Percentiles rank a stretch among this genome's conserved stretches.
Conservation (phyloP, 1,140 invertebrate genomes). For the Acyrthosiphon pisum region DNA sequence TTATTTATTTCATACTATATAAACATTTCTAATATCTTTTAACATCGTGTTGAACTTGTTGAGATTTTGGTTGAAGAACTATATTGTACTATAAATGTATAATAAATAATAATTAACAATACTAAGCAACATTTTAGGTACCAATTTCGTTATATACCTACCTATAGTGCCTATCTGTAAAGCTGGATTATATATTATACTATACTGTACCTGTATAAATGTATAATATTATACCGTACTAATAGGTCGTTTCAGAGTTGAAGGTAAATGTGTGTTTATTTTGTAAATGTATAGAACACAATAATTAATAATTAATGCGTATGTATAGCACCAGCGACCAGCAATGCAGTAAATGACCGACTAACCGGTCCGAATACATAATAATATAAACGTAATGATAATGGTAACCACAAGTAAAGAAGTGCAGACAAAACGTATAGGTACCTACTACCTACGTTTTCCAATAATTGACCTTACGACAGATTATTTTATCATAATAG, state of each 20-base stretch:
- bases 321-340: not conserved
- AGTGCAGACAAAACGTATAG: not conserved
- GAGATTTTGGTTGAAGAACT: not conserved
- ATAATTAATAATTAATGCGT: not conserved
- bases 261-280: constrained; percentile 11
- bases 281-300: not conserved
- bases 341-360: not conserved
- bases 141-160: not conserved
- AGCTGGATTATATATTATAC: not conserved
- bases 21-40: not conserved
- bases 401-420: not conserved
- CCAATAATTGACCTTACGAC: not conserved
- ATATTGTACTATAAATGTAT: not conserved
- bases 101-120: not conserved
- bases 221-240: not conserved
- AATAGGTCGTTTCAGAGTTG: not conserved
- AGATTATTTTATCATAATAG: not conserved
- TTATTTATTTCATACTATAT: not conserved
- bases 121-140: not conserved
- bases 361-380: not conserved
- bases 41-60: not conserved
- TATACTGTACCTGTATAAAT: no score
- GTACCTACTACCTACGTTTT: not conserved
- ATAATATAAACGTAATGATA: not conserved
- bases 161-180: not conserved